Evolutionary conservation across 2,797 vertebrate genomes (phyloP), one percentile per base, ranked within the genome.

Genomic region (Podargus strigoides): DNA sequence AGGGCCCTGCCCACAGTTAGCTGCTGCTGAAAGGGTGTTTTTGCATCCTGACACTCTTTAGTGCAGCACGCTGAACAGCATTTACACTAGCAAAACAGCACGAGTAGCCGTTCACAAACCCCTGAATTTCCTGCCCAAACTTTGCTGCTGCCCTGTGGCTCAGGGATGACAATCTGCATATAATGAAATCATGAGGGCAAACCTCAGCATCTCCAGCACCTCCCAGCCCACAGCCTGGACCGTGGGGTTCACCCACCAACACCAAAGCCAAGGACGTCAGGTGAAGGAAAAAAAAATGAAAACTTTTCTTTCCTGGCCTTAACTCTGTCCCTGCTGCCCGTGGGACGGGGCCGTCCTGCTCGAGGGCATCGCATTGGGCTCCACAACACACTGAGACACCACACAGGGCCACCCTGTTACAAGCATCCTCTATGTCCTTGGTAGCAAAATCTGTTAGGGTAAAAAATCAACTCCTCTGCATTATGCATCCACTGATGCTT

Each of bases 291-390:
- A 81, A 84, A 70, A 36, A 50, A 18, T 32, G 14, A 50, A 41
- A 67, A 10, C 32, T 62, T 66, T 67, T 67, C 60, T 53, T 49
- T 60, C 41, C 47, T 28, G 22, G 47, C 8, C 34, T 41, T 62
- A 20, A 32, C 47, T 36, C 15, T 15, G 53, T 26, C 53, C 37
- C 39, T 41, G 62, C 18, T 0, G 6, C 36, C 28, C 2, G 1
- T 3, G 59, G 14, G 30, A 11, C 18, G 8, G 50, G 21, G 30
- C 27, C 5, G 14, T 26, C 44, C 58, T 9, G n/a, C n/a, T 3
- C 5, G 3, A 28, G 64, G 16, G 9, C 24, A 2, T 30, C 30
- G 0, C 2, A 30, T 23, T 3, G 5, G 8, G 5, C 30, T 1
- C 10, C 14, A 53, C n/a, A 7, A 22, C 14, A 3, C 9, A 14